phyloP scores from a whole-genome alignment of 2,113 vertebrate genomes.

The Ameiurus melas region DNA sequence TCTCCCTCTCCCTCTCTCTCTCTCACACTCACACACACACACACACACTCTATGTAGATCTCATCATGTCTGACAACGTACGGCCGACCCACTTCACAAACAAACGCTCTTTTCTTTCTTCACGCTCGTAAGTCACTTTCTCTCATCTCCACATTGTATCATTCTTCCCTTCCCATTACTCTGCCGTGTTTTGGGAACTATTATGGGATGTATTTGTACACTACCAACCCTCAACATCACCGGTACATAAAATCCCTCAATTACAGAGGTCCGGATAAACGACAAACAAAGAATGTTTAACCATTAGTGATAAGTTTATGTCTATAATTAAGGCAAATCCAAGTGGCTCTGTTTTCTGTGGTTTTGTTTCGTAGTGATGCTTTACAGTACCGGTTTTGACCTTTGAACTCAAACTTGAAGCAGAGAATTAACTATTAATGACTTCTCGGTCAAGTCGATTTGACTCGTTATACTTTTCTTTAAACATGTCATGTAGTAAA shows the following conservation, averaged over 20 bases:
- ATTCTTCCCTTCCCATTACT: conserved; percentile 20
- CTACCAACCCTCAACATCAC: conserved; percentile 33
- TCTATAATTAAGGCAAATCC: not conserved
- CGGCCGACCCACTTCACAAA: not conserved
- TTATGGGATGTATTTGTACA: conserved; percentile 46
- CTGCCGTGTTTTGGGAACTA: conserved; percentile 41
- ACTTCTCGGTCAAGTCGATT: not conserved
- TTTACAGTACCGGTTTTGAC: not conserved
- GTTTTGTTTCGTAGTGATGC: not conserved
- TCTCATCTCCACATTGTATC: conserved; percentile 18
- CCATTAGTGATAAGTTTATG: not conserved
- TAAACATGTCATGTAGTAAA: not conserved
- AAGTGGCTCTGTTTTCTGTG: not conserved
- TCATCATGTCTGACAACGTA: not conserved
- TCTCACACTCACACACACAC: not conserved
- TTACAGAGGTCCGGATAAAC: not conserved
- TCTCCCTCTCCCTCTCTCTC: not conserved
- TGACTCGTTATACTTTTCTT: not conserved
- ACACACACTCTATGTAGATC: not conserved
- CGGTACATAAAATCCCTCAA: not conserved
- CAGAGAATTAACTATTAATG: not conserved
- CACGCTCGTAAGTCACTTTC: not conserved
- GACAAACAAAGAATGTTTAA: not conserved
- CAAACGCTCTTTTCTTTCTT: conserved; percentile 4
- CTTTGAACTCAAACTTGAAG: not conserved